These are phyloP conservation scores for Garrulus glandarius DNA, from an alignment of 2,797 vertebrate genomes.

Conservation along the genomic window DNA sequence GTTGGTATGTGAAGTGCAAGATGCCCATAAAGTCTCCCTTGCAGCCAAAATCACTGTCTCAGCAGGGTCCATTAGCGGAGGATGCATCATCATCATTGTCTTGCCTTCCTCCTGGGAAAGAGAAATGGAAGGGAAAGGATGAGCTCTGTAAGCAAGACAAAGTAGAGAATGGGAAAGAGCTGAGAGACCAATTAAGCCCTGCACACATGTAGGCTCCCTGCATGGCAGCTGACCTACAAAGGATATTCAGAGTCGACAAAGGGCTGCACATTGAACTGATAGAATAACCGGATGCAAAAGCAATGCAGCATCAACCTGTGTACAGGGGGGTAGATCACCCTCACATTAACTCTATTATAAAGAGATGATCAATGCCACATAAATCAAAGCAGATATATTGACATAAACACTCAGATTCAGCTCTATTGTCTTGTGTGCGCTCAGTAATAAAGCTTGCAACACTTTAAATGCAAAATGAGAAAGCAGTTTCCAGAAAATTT, in stretches of 20 bases:
- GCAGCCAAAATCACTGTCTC: not conserved
- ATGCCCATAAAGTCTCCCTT: not conserved
- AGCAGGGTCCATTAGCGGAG: not conserved
- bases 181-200: conserved; percentile 19
- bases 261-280: not conserved
- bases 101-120: not conserved
- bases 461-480: not conserved
- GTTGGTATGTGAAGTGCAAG: not conserved
- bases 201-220: not conserved
- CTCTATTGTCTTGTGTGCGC: not conserved
- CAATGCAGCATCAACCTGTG: not conserved
- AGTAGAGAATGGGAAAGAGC: not conserved
- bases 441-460: not conserved
- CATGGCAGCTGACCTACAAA: conserved; percentile 37
- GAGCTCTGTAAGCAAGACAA: conserved; percentile 13
- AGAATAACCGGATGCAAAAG: not conserved
- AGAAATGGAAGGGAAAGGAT: conserved; percentile 4
- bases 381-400: not conserved
- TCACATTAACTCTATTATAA: not conserved
- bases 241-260: not conserved
- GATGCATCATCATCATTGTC: not conserved
- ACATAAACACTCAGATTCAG: not conserved
- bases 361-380: not conserved
- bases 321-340: not conserved
- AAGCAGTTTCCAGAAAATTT: not conserved